These are phyloP conservation scores for Crenichthys baileyi DNA, from an alignment of 2,797 vertebrate genomes.

Conservation along the genomic window DNA sequence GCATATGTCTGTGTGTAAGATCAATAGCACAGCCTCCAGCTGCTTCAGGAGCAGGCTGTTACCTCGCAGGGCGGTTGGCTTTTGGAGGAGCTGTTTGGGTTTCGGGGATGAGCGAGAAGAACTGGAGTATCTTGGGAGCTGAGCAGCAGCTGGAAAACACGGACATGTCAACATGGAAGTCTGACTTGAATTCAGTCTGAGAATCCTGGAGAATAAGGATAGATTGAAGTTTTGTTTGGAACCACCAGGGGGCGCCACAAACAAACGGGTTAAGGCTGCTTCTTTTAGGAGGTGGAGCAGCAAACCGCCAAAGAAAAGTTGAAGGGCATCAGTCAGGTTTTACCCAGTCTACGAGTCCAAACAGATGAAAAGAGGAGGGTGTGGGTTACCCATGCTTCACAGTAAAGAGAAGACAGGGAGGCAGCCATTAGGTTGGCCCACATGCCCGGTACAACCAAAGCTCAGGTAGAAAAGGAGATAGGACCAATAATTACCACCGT, in stretches of 20 bases:
- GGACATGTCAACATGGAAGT: constrained; percentile 80
- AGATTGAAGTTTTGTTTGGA: constrained; percentile 31
- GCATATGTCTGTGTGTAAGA: constrained; percentile 18
- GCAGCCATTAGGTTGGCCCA: constrained; percentile 26
- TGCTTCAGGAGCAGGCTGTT: constrained; percentile 72
- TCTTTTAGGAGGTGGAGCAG: constrained; percentile 11
- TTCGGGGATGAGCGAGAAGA: constrained; percentile 94
- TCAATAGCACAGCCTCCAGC: constrained; percentile 39
- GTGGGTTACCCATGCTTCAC: constrained; percentile 57
- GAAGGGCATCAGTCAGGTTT: background rate
- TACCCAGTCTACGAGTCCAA: constrained; percentile 16
- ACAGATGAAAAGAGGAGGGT: constrained; percentile 30
- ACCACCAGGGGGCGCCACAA: constrained; percentile 69
- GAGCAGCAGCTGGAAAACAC: constrained; percentile 76
- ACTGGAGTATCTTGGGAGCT: constrained; percentile 85
- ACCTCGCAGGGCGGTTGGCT: constrained; percentile 94
- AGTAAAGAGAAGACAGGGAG: constrained; percentile 33
- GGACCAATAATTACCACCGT: background rate
- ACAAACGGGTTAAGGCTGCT: constrained; percentile 31
- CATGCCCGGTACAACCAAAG: constrained; percentile 51
- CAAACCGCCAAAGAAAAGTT: constrained; percentile 24
- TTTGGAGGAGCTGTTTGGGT: constrained; percentile 96
- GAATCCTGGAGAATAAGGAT: constrained; percentile 27
- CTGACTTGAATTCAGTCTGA: constrained; percentile 33
- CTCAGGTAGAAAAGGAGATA: constrained; percentile 13